Percentiles rank a stretch among this genome's conserved stretches.
Evolutionary conservation across 92 coral and sea anemone species (phyloP).

Genomic region (Diadumene lineata): DNA sequence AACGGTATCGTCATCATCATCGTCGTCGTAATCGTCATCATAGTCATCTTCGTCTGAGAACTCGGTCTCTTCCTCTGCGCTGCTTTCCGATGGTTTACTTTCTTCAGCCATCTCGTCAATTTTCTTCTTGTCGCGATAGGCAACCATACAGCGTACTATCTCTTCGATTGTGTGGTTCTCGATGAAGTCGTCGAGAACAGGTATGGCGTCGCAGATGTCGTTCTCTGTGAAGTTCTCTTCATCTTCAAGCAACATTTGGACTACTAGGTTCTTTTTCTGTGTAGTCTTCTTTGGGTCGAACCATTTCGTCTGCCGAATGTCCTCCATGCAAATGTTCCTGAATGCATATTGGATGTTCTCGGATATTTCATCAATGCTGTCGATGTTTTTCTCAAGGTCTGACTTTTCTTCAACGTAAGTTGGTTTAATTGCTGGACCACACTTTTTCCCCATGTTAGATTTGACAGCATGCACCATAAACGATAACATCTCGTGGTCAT

Average conservation of each 20-base stretch:
- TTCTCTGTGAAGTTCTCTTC: slow-evolving; percentile 87
- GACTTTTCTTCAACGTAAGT: slow-evolving; percentile 82
- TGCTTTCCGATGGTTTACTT: slow-evolving; percentile 18
- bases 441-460: slow-evolving; percentile 86
- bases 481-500: slow-evolving; percentile 89
- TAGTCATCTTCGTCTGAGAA: slow-evolving; percentile 15
- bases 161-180: slow-evolving; percentile 65
- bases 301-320: slow-evolving; percentile 70
- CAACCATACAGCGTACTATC: slow-evolving; percentile 51
- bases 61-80: slow-evolving; percentile 37
- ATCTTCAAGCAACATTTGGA: slow-evolving; percentile 79
- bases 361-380: slow-evolving; percentile 77
- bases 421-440: slow-evolving; percentile 95
- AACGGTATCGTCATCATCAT: neutral
- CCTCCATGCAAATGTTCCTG: slow-evolving; percentile 91
- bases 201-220: slow-evolving; percentile 93
- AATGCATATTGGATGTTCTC: slow-evolving; percentile 85
- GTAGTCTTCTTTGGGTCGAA: slow-evolving; percentile 64
- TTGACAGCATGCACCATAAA: slow-evolving; percentile 92
- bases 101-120: slow-evolving; percentile 45
- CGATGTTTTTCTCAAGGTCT: slow-evolving; percentile 68
- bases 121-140: slow-evolving; percentile 63
- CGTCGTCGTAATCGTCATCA: slow-evolving; percentile 5
- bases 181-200: slow-evolving; percentile 78
- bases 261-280: slow-evolving; percentile 71